Percentiles rank a stretch among this genome's conserved stretches.
Conservation (phyloP, 2,797 vertebrate genomes). For the Myotis findleyi region DNA sequence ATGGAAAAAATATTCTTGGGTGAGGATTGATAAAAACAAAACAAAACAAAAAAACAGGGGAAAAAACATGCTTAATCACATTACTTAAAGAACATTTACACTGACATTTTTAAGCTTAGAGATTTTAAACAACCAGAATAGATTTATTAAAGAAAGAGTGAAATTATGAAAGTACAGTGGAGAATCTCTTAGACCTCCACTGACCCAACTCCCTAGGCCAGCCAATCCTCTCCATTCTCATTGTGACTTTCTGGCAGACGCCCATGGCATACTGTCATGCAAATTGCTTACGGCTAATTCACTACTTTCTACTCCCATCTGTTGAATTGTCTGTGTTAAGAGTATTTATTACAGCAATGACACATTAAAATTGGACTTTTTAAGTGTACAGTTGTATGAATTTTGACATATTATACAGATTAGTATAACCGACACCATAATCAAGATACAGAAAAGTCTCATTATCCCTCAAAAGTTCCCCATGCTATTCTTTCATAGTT, state of each 20-base stretch:
- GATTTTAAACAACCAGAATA: not conserved
- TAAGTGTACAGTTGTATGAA: not conserved
- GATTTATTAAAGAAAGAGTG: not conserved
- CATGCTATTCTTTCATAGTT: not conserved
- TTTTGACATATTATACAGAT: not conserved
- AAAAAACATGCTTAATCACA: too few relatives aligned
- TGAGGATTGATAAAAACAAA: too few relatives aligned
- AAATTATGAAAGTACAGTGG: not conserved
- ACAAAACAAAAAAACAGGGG: too few relatives aligned
- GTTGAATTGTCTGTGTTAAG: not conserved
- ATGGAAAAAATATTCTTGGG: too few relatives aligned
- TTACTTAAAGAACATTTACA: not conserved
- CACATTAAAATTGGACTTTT: not conserved
- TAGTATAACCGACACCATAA: not conserved
- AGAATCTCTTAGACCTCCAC: not conserved
- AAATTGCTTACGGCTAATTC: not conserved
- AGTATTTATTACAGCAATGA: not conserved
- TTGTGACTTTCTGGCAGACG: not conserved
- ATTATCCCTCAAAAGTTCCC: not conserved
- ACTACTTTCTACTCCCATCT: not conserved
- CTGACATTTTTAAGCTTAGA: not conserved
- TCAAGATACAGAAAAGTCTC: not conserved
- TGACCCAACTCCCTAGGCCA: not conserved
- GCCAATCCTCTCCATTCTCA: not conserved
- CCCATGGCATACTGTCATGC: not conserved